A percentile compares a stretch with the other conserved stretches of the same genome.
Conservation (phyloP, 2,797 vertebrate genomes). For the Crenichthys baileyi region DNA sequence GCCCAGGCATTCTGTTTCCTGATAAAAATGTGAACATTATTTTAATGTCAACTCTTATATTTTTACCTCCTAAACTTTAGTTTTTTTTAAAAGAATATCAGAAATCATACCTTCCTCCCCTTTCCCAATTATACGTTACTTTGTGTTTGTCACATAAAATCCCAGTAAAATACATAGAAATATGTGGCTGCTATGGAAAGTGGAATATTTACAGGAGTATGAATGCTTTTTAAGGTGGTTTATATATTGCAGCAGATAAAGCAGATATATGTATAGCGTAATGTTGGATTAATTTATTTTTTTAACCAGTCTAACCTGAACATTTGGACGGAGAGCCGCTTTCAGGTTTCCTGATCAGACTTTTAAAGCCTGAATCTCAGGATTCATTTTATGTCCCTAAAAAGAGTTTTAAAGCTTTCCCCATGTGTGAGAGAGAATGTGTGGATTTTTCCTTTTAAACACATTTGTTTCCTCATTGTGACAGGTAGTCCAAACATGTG, state of each 20-base stretch:
- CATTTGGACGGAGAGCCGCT: slow-evolving; percentile 7
- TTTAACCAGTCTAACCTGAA: slow-evolving; percentile 28
- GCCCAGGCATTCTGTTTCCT: neutral
- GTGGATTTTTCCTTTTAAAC: slow-evolving; percentile 38
- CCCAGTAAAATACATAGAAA: neutral
- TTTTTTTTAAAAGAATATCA: neutral
- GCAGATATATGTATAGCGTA: slow-evolving; percentile 15
- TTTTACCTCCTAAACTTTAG: neutral
- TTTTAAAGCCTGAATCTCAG: slow-evolving; percentile 5
- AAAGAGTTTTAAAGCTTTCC: slow-evolving; percentile 9
- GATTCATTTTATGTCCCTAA: neutral
- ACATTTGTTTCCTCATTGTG: slow-evolving; percentile 61
- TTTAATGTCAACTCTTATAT: too few relatives aligned
- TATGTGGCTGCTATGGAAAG: too few relatives aligned
- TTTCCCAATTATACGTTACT: too few relatives aligned
- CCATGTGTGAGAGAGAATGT: neutral
- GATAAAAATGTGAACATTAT: neutral
- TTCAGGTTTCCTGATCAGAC: slow-evolving; percentile 10
- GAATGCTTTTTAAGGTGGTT: neutral
- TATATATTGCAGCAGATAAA: neutral
- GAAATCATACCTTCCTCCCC: too few relatives aligned
- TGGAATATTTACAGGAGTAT: neutral
- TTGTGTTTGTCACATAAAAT: neutral
- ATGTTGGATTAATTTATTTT: neutral
- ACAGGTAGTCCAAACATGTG: slow-evolving; percentile 69